Evolutionary conservation across 92 coral and sea anemone species (phyloP).

Genomic region (Parazoanthus swiftii): DNA sequence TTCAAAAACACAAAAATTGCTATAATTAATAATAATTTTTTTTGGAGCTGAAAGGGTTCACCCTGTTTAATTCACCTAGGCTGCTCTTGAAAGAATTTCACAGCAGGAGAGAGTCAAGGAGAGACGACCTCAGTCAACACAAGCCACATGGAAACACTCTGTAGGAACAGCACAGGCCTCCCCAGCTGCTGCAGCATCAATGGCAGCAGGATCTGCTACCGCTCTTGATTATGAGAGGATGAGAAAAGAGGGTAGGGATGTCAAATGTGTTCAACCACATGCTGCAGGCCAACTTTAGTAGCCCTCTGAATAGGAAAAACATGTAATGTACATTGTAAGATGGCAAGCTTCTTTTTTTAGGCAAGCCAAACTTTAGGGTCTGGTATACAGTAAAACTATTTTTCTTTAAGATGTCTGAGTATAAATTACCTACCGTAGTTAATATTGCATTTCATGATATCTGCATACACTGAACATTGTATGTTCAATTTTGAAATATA

Average conservation of each 20-base stretch:
- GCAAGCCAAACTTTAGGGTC: too few species aligned
- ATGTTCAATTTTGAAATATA: too few species aligned
- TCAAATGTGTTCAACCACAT: too few species aligned
- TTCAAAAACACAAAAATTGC: too few species aligned
- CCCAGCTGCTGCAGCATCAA: slow-evolving; percentile 13
- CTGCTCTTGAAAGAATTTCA: slow-evolving; percentile 36
- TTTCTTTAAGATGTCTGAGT: too few species aligned
- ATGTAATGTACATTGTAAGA: too few species aligned
- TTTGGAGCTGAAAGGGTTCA: neutral
- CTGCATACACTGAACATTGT: too few species aligned
- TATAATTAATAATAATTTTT: neutral
- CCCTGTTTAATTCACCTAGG: neutral
- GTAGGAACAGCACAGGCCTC: slow-evolving; percentile 19
- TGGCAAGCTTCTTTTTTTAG: too few species aligned
- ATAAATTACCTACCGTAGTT: too few species aligned
- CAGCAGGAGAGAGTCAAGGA: slow-evolving; percentile 37
- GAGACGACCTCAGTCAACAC: slow-evolving; percentile 32
- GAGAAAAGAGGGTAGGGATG: slow-evolving; percentile 17
- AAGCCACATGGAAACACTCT: slow-evolving; percentile 43
- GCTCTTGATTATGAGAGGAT: slow-evolving; percentile 40
- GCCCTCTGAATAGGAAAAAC: too few species aligned
- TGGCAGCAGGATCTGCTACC: slow-evolving; percentile 34
- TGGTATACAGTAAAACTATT: too few species aligned
- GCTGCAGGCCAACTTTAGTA: neutral
- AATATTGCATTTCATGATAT: too few species aligned